Base-by-base conservation (phyloP, 2,113 vertebrate genomes). In the Cervus canadensis region DNA sequence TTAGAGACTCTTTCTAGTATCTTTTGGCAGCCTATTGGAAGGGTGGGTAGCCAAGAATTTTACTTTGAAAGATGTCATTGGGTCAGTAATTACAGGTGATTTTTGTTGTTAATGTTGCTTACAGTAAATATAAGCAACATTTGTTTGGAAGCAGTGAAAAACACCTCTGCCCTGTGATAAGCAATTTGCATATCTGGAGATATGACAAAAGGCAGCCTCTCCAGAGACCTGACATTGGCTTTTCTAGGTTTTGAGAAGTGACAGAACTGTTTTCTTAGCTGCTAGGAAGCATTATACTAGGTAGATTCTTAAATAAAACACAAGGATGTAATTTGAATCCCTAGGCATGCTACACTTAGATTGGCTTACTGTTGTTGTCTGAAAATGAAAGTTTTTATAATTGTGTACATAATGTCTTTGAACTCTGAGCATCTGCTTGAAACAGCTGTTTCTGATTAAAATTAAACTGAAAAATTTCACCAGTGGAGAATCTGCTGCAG, bases 371-470 rank as follows among this genome's bases (percentile, higher is more conserved):
- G 40, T 60, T 89, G 45, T 94, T 89, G 45, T 94, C 95, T 98
- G 92, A 97, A 97, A 97, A 84, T 94, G 98, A 98, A 97, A 59
- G 86, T 90, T 97, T 96, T 93, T 71, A 57, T 89, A 94, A 89
- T 67, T 94, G 76, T 78, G 50, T 82, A 45, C 45, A 87, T 81
- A 96, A n/a, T 95, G 95, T 90, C 96, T 98, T 98, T 98, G 97
- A 98, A 98, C 84, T 97, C 64, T 56, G 97, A 96, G 97, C 93
- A 97, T 97, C 97, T 98, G 98, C 87, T 92, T 97, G 40, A 83
- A 98, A n/a, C 97, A 98, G 97, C 97, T 98, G 98, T 83, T 98
- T 98, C 94, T 95, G 85, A 98, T 98, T 97, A 98, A 98, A 98
- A 62, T 91, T 88, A 98, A 98, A 98, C 92, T 25, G 97, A 95